Conservation (phyloP, 2,113 vertebrate genomes). For the Cyanoramphus novaezelandiae region DNA sequence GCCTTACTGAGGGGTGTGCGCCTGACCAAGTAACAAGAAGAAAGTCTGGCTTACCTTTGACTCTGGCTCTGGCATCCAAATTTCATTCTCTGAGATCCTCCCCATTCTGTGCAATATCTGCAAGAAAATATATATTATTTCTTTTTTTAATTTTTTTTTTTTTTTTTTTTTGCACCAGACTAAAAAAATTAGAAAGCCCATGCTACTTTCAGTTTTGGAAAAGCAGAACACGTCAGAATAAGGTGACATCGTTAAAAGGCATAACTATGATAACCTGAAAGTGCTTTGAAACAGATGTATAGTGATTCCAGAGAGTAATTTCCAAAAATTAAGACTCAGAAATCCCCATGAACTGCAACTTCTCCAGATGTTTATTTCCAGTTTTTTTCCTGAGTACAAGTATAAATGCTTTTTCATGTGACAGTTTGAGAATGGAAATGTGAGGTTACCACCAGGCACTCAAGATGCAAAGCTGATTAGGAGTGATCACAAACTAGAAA, state of each 20-base stretch:
- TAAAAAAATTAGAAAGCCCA: not conserved
- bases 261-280: not conserved
- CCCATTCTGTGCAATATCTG: conserved; percentile 86
- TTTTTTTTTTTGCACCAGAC: not conserved
- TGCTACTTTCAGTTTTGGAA: not conserved
- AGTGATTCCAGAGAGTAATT: not conserved
- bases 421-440: not conserved
- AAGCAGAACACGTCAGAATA: not conserved
- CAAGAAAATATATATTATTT: conserved; percentile 10
- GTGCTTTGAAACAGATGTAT: not conserved
- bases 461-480: not conserved
- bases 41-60: conserved; percentile 73
- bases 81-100: conserved; percentile 81
- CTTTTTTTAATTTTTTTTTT: not conserved
- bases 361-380: not conserved
- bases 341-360: not conserved
- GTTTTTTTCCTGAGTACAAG: not conserved
- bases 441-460: not conserved
- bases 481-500: not conserved
- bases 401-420: not conserved
- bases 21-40: not conserved
- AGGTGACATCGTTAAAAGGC: not conserved
- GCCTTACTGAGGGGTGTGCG: no score
- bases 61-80: conserved; percentile 86
- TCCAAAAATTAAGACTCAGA: not conserved